Percentiles rank a stretch among this genome's conserved stretches.
phyloP scores from a whole-genome alignment of 2,797 vertebrate genomes.

The Falco naumanni region DNA sequence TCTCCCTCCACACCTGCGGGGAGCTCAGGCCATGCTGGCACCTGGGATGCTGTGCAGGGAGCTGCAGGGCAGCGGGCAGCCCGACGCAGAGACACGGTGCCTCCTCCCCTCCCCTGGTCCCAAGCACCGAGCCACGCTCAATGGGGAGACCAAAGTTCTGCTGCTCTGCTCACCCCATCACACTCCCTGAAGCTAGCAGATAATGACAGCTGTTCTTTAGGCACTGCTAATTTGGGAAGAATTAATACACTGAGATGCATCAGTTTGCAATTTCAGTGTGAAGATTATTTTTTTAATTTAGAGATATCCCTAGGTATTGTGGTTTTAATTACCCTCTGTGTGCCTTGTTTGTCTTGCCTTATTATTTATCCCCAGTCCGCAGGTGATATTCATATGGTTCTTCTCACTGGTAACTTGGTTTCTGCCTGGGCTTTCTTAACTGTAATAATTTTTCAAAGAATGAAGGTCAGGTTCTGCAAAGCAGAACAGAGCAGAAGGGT shows the following conservation, averaged over 20 bases:
- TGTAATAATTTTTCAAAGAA: background rate
- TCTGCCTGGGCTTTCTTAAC: background rate
- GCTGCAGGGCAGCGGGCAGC: background rate
- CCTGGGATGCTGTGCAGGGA: accelerated
- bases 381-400: background rate
- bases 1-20: background rate
- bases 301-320: background rate
- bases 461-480: background rate
- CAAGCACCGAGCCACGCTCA: background rate
- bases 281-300: background rate
- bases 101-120: background rate
- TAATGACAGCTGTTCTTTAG: background rate
- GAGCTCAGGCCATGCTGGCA: background rate
- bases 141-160: accelerated
- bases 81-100: background rate
- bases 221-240: background rate
- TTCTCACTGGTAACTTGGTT: background rate
- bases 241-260: background rate
- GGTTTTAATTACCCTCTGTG: background rate
- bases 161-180: background rate
- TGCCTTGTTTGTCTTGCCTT: background rate
- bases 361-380: background rate
- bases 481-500: background rate
- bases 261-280: background rate
- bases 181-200: background rate